phyloP scores from a whole-genome alignment of 2,888 invertebrate species.

The Patella caerulea region DNA sequence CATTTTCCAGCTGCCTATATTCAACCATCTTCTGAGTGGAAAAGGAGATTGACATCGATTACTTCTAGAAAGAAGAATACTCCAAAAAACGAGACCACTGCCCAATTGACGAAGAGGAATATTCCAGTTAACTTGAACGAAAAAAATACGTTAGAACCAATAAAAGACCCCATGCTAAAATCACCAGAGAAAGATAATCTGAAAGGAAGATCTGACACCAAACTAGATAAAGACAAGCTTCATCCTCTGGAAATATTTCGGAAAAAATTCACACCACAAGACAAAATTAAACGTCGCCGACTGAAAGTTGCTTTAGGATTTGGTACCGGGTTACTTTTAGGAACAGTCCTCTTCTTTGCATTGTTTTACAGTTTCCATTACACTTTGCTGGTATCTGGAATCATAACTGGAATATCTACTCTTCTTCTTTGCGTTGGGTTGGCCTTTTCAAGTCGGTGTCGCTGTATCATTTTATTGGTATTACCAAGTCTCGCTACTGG shows the following conservation, averaged over 20 bases:
- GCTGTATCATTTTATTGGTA: constrained; percentile 13
- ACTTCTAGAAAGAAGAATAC: neutral
- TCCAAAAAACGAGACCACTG: neutral
- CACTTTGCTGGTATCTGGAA: neutral
- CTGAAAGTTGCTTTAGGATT: neutral
- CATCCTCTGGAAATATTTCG: neutral
- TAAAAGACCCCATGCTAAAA: neutral
- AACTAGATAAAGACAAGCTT: neutral
- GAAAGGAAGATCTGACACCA: neutral
- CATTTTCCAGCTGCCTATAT: constrained; percentile 16
- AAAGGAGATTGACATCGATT: neutral
- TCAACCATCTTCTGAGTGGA: neutral
- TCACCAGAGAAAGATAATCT: neutral
- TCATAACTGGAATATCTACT: constrained; percentile 14
- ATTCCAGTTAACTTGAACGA: neutral
- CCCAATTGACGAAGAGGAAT: neutral
- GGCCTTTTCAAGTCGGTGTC: constrained; percentile 4
- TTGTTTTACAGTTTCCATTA: constrained; percentile 14
- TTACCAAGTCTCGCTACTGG: constrained; percentile 12
- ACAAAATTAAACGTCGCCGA: neutral
- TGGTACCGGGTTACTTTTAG: constrained; percentile 10
- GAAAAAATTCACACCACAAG: neutral
- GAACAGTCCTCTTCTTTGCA: constrained; percentile 11
- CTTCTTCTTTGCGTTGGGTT: constrained; percentile 8
- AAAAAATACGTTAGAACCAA: neutral